Evolutionary conservation across 2,113 vertebrate species (phyloP), one percentile per base, ranked within the genome.

Genomic region (Lepisosteus osseus): DNA sequence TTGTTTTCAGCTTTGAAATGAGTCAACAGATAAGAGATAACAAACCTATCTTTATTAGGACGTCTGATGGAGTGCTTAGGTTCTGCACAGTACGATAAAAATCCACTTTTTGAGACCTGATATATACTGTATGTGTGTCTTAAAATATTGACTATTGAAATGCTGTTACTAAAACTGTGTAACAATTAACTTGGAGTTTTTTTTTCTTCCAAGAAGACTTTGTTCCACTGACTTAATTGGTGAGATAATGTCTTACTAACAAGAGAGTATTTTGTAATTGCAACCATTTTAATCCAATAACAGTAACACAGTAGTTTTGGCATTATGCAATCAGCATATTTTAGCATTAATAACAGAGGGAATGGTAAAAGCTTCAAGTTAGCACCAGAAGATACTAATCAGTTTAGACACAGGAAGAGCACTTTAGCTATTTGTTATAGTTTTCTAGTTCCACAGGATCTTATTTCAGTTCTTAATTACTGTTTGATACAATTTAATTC

Each of bases 261-360:
- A 62, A 74, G 67, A 75, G 54, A 74, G 41, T 67, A 6, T 45
- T 70, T 75, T 72, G 74, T 43, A 72, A 65, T 59, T 69, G 43
- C 61, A 65, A 69, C 17, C 63, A 69, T 59, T 47, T 76, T 81
- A 86, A 87, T 71, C 65, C 56, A 77, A 78, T 86, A 79, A 80
- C 3, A 61, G 5, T 40, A 62, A 70, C 54, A 71, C 72, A 79
- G 71, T 78, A 81, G 74, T 79, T 70, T 76, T 81, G 75, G 41
- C 76, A 69, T 71, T 72, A 70, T 77, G 79, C 67, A 71, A 72
- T 75, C 73, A 67, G 83, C 85, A 54, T 68, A 66, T 84, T 84
- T 82, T 82, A 68, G 67, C 55, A 62, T 80, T 80, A 81, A 83
- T 83, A 81, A 88, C 79, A 79, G 78, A 74, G 41, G 73, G 69